phyloP scores from a whole-genome alignment of 2,113 vertebrate species.

The Actenoides hombroni region DNA sequence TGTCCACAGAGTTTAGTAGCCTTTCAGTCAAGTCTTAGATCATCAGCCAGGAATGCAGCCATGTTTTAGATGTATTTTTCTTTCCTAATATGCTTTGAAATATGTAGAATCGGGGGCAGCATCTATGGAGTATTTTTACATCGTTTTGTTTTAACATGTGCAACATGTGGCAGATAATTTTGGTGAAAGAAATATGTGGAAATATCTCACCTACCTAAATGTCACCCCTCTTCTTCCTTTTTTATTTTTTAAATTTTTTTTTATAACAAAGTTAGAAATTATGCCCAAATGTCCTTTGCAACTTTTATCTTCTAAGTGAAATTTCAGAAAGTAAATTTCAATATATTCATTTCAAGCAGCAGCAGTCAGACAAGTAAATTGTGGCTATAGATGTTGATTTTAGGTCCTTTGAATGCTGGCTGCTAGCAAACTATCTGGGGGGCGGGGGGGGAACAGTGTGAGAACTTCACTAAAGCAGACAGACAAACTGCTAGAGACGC shows the following conservation, averaged over 20 bases:
- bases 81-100: conserved; percentile 53
- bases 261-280: background rate
- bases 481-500: background rate
- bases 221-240: too few species aligned
- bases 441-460: background rate
- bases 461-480: background rate
- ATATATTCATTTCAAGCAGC: background rate
- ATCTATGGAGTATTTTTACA: background rate
- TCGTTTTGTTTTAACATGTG: background rate
- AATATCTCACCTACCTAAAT: background rate
- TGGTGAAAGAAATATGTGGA: background rate
- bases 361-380: background rate
- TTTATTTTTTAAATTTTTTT: background rate
- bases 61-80: conserved; percentile 53
- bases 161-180: background rate
- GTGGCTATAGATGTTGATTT: background rate
- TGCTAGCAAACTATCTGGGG: background rate
- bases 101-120: background rate
- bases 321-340: background rate
- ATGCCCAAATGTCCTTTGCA: background rate
- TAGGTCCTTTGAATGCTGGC: background rate
- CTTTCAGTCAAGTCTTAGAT: background rate
- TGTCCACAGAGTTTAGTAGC: background rate
- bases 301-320: background rate
- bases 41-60: conserved; percentile 18